Percentiles rank a stretch among this genome's conserved stretches.
These are phyloP conservation scores for Epirrhoe alternata DNA, from an alignment of 2,888 invertebrate species.

Conservation along the genomic window DNA sequence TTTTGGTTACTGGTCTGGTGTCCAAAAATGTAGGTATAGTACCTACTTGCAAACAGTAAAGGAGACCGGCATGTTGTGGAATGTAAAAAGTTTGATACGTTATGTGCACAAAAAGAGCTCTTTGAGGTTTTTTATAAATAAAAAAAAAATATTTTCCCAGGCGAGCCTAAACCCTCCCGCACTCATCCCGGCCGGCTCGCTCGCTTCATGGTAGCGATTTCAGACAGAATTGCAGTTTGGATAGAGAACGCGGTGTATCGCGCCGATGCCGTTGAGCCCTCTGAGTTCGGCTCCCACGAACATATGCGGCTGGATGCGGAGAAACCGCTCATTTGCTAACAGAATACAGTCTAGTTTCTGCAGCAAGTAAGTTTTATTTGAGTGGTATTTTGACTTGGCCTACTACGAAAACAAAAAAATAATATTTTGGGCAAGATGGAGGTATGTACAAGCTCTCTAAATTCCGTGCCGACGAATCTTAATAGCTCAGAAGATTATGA, in stretches of 20 bases:
- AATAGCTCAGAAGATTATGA: too few relatives aligned
- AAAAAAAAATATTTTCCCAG: conserved; percentile 56
- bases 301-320: conserved; percentile 74
- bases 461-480: too few relatives aligned
- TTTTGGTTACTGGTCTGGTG: neutral
- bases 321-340: conserved; percentile 59
- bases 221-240: conserved; percentile 81
- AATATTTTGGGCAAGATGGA: too few relatives aligned
- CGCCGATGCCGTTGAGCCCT: conserved; percentile 69
- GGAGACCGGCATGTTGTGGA: too few relatives aligned
- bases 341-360: neutral
- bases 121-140: too few relatives aligned
- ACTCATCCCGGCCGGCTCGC: conserved; percentile 74
- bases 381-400: too few relatives aligned
- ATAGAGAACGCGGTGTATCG: conserved; percentile 79
- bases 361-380: neutral
- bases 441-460: too few relatives aligned
- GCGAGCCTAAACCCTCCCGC: conserved; percentile 76
- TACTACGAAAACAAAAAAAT: neutral
- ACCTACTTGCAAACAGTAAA: too few relatives aligned
- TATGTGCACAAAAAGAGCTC: too few relatives aligned
- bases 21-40: neutral
- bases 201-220: conserved; percentile 82
- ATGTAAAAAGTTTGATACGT: too few relatives aligned
- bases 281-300: conserved; percentile 56